Conservation (phyloP, 2,888 invertebrate species). For the Cephus rjabovi region DNA sequence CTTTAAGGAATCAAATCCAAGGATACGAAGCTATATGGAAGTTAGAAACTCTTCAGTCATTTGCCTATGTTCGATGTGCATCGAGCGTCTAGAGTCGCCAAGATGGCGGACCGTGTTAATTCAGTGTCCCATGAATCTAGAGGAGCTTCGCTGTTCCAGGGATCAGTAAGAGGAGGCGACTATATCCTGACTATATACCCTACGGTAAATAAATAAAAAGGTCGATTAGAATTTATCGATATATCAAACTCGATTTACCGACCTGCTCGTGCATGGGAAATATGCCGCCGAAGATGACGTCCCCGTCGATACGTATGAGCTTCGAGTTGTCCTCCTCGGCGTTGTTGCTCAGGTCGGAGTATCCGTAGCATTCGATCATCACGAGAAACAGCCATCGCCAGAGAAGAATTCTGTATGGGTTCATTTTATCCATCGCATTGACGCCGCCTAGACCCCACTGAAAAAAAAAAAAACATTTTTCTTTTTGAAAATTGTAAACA, state of each 20-base stretch:
- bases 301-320: constrained; percentile 68
- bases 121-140: neutral
- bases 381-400: constrained; percentile 39
- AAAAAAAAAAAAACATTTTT: constrained; percentile 14
- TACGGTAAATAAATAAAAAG: neutral
- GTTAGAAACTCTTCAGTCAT: neutral
- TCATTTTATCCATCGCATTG: constrained; percentile 31
- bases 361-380: constrained; percentile 45
- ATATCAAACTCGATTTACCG: neutral
- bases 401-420: constrained; percentile 31
- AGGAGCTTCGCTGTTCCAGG: neutral
- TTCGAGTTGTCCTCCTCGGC: constrained; percentile 66
- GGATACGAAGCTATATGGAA: neutral
- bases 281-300: constrained; percentile 76
- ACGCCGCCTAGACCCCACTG: constrained; percentile 15
- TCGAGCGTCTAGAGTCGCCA: neutral
- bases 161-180: neutral
- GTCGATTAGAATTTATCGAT: neutral
- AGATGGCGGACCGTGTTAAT: neutral
- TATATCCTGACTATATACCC: neutral
- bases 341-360: constrained; percentile 43
- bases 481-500: neutral
- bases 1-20: neutral
- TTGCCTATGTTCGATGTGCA: neutral
- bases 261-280: constrained; percentile 77